Conservation (phyloP, 2,113 vertebrate genomes). For the Oceanites oceanicus region DNA sequence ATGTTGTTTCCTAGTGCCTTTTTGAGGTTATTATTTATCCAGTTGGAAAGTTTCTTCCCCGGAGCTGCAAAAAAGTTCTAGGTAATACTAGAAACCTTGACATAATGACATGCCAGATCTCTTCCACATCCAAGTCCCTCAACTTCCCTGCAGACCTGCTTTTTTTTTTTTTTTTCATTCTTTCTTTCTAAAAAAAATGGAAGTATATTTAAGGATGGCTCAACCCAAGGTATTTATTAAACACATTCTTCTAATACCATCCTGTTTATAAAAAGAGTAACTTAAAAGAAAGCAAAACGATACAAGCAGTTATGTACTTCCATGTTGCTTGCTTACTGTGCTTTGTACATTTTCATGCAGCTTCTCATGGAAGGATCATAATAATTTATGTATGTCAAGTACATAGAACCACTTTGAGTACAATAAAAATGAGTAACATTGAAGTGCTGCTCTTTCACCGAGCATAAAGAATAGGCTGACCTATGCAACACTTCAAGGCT, state of each 20-base stretch:
- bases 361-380: neutral
- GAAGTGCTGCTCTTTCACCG: neutral
- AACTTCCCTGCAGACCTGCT: neutral
- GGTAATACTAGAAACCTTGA: constrained; percentile 38
- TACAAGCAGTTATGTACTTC: neutral
- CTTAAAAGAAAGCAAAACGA: neutral
- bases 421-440: constrained; percentile 25
- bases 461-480: constrained; percentile 34
- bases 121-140: neutral
- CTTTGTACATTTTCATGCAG: neutral
- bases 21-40: constrained; percentile 44
- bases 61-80: constrained; percentile 40
- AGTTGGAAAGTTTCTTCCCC: constrained; percentile 46
- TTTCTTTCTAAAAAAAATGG: neutral
- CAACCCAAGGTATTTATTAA: neutral
- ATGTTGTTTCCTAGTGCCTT: neutral
- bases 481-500: neutral
- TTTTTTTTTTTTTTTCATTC: neutral
- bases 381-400: neutral
- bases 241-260: neutral
- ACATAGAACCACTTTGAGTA: neutral
- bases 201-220: neutral
- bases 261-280: neutral
- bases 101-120: constrained; percentile 36
- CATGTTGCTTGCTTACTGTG: neutral